phyloP scores from a whole-genome alignment of 2,888 invertebrate genomes.

The Acanthopleura granulata region DNA sequence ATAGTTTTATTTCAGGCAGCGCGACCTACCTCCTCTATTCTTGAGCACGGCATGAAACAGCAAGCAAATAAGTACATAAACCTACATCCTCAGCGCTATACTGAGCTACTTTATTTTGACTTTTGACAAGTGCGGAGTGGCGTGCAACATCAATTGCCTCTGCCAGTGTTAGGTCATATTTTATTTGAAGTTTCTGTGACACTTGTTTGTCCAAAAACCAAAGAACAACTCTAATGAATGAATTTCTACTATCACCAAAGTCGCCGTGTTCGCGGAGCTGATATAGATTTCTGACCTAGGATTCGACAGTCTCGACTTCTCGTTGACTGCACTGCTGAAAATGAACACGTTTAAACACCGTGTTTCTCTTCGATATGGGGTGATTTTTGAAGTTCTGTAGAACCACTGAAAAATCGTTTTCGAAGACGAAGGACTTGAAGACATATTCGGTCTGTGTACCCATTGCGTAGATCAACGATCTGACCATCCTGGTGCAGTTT shows the following conservation, averaged over 20 bases:
- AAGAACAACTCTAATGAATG: background rate
- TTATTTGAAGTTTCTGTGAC: conserved; percentile 11
- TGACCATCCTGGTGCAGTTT: conserved; percentile 29
- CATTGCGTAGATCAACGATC: conserved; percentile 21
- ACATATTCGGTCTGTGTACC: conserved; percentile 21
- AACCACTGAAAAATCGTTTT: background rate
- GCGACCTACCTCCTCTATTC: no score
- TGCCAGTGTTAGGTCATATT: background rate
- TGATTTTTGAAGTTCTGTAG: conserved; percentile 8
- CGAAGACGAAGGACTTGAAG: conserved; percentile 14
- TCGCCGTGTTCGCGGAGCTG: conserved; percentile 19
- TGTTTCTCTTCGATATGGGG: conserved; percentile 23
- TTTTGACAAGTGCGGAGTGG: background rate
- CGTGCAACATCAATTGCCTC: background rate
- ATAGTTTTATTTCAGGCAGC: no score
- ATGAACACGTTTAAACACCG: conserved; percentile 20
- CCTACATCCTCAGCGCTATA: no score
- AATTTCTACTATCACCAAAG: background rate
- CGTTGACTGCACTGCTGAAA: no score
- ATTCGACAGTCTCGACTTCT: no score
- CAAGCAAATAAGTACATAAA: no score
- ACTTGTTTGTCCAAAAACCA: background rate
- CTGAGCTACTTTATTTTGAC: background rate
- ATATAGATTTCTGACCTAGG: no score
- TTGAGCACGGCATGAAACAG: no score